These are phyloP conservation scores for Tapera naevia DNA, from an alignment of 2,797 vertebrate species.

Conservation along the genomic window DNA sequence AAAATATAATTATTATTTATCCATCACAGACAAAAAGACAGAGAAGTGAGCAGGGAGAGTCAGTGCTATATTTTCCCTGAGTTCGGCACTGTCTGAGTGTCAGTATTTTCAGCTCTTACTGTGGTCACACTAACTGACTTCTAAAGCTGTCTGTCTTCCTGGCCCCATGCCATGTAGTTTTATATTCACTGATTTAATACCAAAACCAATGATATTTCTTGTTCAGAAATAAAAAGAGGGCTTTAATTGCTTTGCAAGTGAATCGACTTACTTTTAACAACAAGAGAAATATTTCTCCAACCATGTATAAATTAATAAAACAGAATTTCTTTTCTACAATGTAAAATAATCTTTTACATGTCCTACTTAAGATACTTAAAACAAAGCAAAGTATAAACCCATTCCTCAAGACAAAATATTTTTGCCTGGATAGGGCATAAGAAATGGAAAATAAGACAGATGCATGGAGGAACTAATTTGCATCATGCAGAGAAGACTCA, in stretches of 20 bases:
- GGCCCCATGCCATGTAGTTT: not conserved
- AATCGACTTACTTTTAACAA: conserved; percentile 11
- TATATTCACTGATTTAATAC: not conserved
- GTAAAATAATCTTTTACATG: not conserved
- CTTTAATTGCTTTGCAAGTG: conserved; percentile 1
- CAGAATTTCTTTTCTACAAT: not conserved
- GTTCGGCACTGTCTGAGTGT: not conserved
- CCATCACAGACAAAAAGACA: conserved; percentile 50
- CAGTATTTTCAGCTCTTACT: not conserved
- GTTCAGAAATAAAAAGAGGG: not conserved
- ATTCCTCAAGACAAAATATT: not conserved
- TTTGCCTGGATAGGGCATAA: conserved; percentile 24
- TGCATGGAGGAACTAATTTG: conserved; percentile 17
- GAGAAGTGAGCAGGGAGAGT: conserved; percentile 26
- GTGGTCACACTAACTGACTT: not conserved
- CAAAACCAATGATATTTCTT: conserved; percentile 7
- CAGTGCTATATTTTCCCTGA: conserved; percentile 24
- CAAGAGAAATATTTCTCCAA: not conserved
- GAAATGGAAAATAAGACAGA: conserved; percentile 32
- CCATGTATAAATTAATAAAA: not conserved
- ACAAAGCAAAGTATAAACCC: conserved; percentile 7
- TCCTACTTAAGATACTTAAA: conserved; percentile 9
- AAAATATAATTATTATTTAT: conserved; percentile 77
- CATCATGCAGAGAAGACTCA: not conserved
- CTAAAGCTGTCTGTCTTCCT: not conserved